Base-by-base conservation (phyloP, 2,113 vertebrate genomes). In the Sakesphorus luctuosus region DNA sequence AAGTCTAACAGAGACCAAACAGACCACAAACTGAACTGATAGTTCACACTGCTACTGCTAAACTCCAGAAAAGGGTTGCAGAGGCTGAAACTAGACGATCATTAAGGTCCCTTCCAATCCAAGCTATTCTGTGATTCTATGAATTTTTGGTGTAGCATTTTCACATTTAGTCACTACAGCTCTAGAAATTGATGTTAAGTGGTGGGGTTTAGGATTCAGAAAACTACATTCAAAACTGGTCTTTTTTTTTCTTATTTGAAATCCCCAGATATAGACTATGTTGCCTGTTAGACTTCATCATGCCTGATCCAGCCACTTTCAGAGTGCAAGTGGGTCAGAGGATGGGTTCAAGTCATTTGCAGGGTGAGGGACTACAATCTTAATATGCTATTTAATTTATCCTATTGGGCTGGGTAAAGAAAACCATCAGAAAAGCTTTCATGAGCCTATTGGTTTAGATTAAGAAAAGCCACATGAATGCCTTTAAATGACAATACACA, bases 381-480 rank as follows among this genome's bases (percentile, higher is more conserved):
- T 87, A 87, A 78, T 71, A 92, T 71, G 47, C 69, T 72, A 18
- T 68, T 94, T 89, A 50, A 69, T 94, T 87, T 81, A 84, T 80
- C 77, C n/a, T 87, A 2, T 89, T 89, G 76, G 38, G 13, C 50
- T 65, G 73, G 28, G 38, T 61, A 78, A 80, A 89, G 84, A 91
- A 93, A 95, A 61, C 7, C 59, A 75, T 81, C 77, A 89, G 28
- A 86, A 96, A 84, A 75, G 24, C 61, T 87, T 95, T 84, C 47
- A 71, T 87, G 69, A 89, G n/a, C 47, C 52, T 81, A 20, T 52
- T 75, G 56, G 65, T 56, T 63, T 3, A 9, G 76, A 96, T 92
- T 92, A 94, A 88, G 69, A 69, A 93, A 90, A 90, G 73, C 53
- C 65, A 74, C 65, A 61, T 31, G 44, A 53, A 81, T 84, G 49